Base-by-base conservation (phyloP, 1,140 invertebrate species). In the Apis laboriosa region DNA sequence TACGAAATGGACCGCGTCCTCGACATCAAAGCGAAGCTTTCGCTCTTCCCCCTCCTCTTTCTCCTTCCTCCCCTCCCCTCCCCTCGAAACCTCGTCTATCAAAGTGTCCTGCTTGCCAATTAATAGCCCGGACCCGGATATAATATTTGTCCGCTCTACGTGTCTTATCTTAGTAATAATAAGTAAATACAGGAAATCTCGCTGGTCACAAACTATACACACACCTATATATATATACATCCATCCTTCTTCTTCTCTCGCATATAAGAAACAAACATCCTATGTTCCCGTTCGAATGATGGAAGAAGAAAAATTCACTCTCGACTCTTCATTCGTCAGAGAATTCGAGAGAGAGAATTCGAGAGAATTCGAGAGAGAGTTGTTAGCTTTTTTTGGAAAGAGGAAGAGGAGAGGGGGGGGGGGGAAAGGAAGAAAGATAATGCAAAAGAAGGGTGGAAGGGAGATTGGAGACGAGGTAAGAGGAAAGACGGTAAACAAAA, bases 401-500 rank as follows among this genome's bases (percentile, higher is more conserved):
- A 34, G 34, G 2, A 34, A 3, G 3, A 43, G 34, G 5, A 43
- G 34, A 7, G 34, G 34, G 34, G 2, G 34, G 2, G 1, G 34
- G 2, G 34, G 34, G 34, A 5, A 43, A 5, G 34, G 34, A 43
- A 5, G 34, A 43, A 43, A 88, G 90, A 91, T 91, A 91, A 92
- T 91, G 91, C 88, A 90, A 90, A 88, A 89, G 90, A 85, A 86
- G 66, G 80, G 85, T 70, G 63, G 77, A 75, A 78, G 60, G 49
- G 81, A 87, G 87, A 91, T 87, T 90, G 79, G 43, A 53, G 89
- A 84, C 34, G 34, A 7, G 4, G 51, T 85, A 64, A 93, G 92
- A 93, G 93, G 93, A 93, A 93, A 93, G 91, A 88, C 78, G 81
- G 81, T 75, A 94, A 94, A 94, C 94, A 94, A 94, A 94, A 93